Percentiles rank a stretch among this genome's conserved stretches.
Conservation (phyloP, 92 coral and sea anemone genomes). For the Heliopora coerulea region DNA sequence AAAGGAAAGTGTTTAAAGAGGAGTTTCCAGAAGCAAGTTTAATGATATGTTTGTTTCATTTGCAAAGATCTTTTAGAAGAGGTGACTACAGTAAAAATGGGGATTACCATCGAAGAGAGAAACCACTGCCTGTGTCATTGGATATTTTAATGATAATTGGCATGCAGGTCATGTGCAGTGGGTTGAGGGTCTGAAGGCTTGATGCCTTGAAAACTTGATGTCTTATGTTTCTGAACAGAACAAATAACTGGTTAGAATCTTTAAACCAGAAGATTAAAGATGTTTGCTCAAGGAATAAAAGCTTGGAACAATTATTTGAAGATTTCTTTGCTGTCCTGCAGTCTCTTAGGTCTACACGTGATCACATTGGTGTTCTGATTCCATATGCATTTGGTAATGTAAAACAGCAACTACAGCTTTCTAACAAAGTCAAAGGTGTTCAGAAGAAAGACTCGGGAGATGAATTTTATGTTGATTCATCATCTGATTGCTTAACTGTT, state of each 20-base stretch:
- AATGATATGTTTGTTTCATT: slow-evolving; percentile 1
- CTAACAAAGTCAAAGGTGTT: slow-evolving; percentile 32
- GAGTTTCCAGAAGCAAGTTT: slow-evolving; percentile 13
- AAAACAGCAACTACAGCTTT: slow-evolving; percentile 38
- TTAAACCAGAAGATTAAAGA: slow-evolving; percentile 55
- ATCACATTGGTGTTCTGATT: slow-evolving; percentile 44
- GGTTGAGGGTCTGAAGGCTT: slow-evolving; percentile 48
- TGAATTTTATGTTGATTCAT: background rate
- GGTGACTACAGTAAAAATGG: slow-evolving; percentile 52
- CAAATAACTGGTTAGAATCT: slow-evolving; percentile 61
- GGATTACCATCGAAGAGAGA: slow-evolving; percentile 52
- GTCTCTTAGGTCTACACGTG: slow-evolving; percentile 49
- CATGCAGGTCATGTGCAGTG: slow-evolving; percentile 50
- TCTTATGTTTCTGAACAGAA: slow-evolving; percentile 50
- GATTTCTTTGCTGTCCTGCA: slow-evolving; percentile 38
- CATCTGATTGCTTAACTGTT: background rate
- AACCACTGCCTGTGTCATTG: slow-evolving; percentile 38
- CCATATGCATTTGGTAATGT: slow-evolving; percentile 54
- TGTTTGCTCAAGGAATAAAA: slow-evolving; percentile 53
- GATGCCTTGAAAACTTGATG: slow-evolving; percentile 33
- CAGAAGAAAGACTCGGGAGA: background rate
- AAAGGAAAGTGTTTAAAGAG: slow-evolving; percentile 2
- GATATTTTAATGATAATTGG: slow-evolving; percentile 53
- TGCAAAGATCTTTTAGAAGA: slow-evolving; percentile 28
- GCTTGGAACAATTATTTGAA: slow-evolving; percentile 47